Conservation (phyloP, 2,888 invertebrate species). For the Meiosimyza platycephala region DNA sequence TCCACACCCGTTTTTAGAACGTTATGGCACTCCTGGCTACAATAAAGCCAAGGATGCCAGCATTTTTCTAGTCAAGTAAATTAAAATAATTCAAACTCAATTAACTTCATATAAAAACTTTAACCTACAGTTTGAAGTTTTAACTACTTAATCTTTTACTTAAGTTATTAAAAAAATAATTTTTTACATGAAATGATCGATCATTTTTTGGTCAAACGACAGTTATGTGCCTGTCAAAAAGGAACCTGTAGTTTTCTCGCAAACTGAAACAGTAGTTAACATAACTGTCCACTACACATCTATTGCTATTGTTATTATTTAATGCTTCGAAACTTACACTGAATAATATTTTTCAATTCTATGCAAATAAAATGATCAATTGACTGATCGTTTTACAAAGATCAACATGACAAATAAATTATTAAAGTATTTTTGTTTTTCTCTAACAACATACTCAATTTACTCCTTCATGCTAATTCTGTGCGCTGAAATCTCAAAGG, state of each 20-base stretch:
- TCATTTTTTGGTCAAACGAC: not conserved
- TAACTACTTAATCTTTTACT: too few species aligned
- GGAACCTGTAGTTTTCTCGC: not conserved
- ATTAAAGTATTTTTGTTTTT: not conserved
- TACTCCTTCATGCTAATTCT: slow-evolving; percentile 8
- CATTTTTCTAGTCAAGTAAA: too few species aligned
- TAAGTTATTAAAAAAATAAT: too few species aligned
- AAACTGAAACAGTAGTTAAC: not conserved
- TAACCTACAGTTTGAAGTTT: too few species aligned
- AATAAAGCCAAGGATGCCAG: too few species aligned
- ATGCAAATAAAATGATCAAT: not conserved
- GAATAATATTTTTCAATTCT: not conserved
- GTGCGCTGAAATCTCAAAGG: slow-evolving; percentile 4
- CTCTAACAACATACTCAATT: not conserved
- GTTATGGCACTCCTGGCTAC: too few species aligned
- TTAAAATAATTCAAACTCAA: too few species aligned
- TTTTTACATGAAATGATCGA: not conserved
- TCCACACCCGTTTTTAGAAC: too few species aligned
- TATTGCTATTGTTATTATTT: not conserved
- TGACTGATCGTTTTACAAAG: not conserved
- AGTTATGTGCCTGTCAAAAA: not conserved
- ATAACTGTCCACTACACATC: not conserved
- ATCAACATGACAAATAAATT: slow-evolving; percentile 14
- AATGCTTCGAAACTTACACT: not conserved
- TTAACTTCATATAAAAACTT: too few species aligned